Evolutionary conservation across 2,888 invertebrate genomes (phyloP).

Genomic region (Atethmia centrago): DNA sequence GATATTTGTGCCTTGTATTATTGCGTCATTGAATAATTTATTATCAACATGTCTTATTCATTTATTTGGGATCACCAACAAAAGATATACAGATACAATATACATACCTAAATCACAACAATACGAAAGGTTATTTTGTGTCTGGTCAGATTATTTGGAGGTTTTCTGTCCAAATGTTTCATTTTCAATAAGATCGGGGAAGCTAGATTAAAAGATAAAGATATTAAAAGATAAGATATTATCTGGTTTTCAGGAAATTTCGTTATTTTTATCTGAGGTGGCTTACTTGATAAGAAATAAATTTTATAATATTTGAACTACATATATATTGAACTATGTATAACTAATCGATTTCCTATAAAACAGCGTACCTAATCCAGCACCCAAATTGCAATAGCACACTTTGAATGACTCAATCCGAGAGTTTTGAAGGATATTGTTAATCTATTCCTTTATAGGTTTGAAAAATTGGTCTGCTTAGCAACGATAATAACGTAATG

Average conservation of each 20-base stretch:
- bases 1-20: background rate
- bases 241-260: background rate
- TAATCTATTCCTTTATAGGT: too few species aligned
- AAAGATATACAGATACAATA: too few species aligned
- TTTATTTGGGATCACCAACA: too few species aligned
- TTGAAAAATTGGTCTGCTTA: too few species aligned
- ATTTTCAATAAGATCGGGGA: background rate
- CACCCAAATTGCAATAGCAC: background rate
- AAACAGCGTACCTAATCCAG: background rate
- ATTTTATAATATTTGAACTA: background rate
- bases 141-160: too few species aligned
- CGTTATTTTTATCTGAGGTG: background rate
- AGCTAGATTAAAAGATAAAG: conserved; percentile 4
- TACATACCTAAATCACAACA: too few species aligned
- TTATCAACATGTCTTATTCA: background rate
- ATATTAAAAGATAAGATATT: background rate
- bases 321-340: too few species aligned
- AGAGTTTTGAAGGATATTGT: too few species aligned
- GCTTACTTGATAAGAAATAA: background rate
- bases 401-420: too few species aligned
- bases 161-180: background rate
- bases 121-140: too few species aligned
- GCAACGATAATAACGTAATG: too few species aligned
- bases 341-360: background rate
- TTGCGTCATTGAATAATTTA: background rate